Conservation (phyloP, 2,888 invertebrate genomes). For the Drosophila villosipedis region DNA sequence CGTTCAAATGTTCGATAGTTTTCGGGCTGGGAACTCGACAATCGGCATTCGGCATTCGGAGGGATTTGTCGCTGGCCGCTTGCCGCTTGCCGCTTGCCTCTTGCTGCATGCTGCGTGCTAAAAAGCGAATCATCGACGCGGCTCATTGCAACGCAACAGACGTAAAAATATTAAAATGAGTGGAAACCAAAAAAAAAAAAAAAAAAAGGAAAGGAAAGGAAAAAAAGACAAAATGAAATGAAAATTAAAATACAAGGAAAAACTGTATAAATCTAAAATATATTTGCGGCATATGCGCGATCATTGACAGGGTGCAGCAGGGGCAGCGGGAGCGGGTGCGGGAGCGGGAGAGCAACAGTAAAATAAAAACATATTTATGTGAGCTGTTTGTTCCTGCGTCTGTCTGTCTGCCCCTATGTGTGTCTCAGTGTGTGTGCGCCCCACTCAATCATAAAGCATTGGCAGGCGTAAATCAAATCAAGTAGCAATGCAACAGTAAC, state of each 20-base stretch:
- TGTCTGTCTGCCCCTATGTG: background rate
- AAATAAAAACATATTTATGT: constrained; percentile 72
- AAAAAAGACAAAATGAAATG: constrained; percentile 8
- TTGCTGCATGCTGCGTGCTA: constrained; percentile 62
- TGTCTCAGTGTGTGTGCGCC: constrained; percentile 36
- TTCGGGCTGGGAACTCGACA: constrained; percentile 28
- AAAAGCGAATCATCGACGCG: constrained; percentile 80
- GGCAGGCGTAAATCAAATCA: constrained; percentile 81
- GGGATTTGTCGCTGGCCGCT: constrained; percentile 6
- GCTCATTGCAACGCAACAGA: constrained; percentile 85
- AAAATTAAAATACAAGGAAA: constrained; percentile 25
- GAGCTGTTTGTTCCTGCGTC: constrained; percentile 52
- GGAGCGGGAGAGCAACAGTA: constrained; percentile 31
- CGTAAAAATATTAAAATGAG: constrained; percentile 79
- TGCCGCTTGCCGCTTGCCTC: constrained; percentile 2
- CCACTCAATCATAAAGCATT: constrained; percentile 80
- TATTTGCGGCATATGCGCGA: constrained; percentile 72
- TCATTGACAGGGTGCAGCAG: constrained; percentile 47
- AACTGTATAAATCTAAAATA: constrained; percentile 64
- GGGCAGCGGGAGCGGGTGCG: background rate
- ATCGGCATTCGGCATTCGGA: constrained; percentile 1
- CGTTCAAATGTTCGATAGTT: constrained; percentile 36
- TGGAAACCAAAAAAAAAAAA: constrained; percentile 26
- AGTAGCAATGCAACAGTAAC: constrained; percentile 66
- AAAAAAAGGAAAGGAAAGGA: background rate